Evolutionary conservation across 2,888 invertebrate species (phyloP), one percentile per base, ranked within the genome.

Genomic region (Cheilosia urbana): DNA sequence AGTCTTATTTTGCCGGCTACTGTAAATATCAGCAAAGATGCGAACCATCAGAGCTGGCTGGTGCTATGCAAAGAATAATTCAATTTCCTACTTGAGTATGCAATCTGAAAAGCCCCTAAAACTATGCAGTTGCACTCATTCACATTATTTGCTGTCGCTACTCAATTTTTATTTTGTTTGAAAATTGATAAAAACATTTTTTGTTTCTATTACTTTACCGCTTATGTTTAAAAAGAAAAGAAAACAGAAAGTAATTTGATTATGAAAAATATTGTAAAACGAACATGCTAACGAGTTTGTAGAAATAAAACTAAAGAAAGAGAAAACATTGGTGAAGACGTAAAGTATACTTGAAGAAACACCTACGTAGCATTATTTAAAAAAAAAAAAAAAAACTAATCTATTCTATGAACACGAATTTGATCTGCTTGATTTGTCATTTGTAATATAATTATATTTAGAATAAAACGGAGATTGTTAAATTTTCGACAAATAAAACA

Each of bases 11-110:
- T 87, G 87, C 87, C 85, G 71, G 65, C 82, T 57, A 82, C 58
- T 76, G 69, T 81, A 15, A 9, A n/a, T 21, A 69, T 37, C 11
- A 83, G 80, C 71, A 85, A 66, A 79, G 78, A 63, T 83, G 71
- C 76, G 68, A 88, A 88, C 60, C 62, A 65, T 83, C 72, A 37
- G 51, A 55, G 19, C 27, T 11, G 53, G 73, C 79, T 79, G 79
- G 73, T 79, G 83, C 69, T 84, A 75, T 79, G 79, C 83, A 75
- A 84, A 47, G 34, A 53, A 76, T 21, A 47, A 76, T 21, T 88
- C 88, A 87, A 71, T 21, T 88, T 89, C 88, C 88, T 27, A 30
- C 40, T n/a, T 24, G 21, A 57, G 53, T 57, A 71, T 30, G 37
- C 45, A 5, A 45, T 13, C 30, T 62, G 11, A 24, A 37, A 9